These are phyloP conservation scores for Drosophila nebulosa DNA, from an alignment of 1,140 invertebrate species.

Conservation along the genomic window DNA sequence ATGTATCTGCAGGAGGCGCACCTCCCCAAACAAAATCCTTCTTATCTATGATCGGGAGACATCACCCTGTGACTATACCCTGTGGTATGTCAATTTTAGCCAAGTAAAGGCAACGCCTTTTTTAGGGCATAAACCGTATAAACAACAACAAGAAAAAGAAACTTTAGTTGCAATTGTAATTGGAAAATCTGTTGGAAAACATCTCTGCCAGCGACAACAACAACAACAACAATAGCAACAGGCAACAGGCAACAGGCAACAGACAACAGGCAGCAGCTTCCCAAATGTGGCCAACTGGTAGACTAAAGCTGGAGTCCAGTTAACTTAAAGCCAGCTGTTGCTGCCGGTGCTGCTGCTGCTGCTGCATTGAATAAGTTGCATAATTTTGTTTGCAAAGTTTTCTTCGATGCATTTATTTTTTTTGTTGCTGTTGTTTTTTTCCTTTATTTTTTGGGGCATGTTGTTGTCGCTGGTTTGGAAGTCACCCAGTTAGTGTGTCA, in stretches of 20 bases:
- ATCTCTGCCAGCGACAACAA: not conserved
- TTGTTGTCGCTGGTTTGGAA: slow-evolving; percentile 9
- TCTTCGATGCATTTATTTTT: slow-evolving; percentile 6
- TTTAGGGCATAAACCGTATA: slow-evolving; percentile 1
- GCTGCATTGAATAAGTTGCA: slow-evolving; percentile 6
- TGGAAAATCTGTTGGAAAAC: not conserved
- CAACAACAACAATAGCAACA: slow-evolving; percentile 5
- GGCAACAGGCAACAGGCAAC: slow-evolving; percentile 8
- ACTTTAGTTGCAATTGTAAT: not conserved
- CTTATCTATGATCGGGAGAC: slow-evolving; percentile 5
- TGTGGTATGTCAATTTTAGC: slow-evolving; percentile 5
- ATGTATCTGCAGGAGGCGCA: not conserved
- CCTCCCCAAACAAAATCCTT: not conserved
- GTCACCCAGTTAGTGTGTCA: slow-evolving; percentile 28
- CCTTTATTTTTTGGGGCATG: not conserved
- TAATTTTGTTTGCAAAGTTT: slow-evolving; percentile 16
- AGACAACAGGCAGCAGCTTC: slow-evolving; percentile 10
- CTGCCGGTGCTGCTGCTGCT: not conserved
- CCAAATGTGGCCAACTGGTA: slow-evolving; percentile 6
- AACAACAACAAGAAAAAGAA: not conserved
- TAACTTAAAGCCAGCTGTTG: not conserved
- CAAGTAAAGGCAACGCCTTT: slow-evolving; percentile 10
- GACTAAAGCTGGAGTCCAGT: not conserved
- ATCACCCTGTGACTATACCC: not conserved
- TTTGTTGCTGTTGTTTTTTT: not conserved